phyloP scores from a whole-genome alignment of 2,888 invertebrate species.

The Gandaritis pyraliata region DNA sequence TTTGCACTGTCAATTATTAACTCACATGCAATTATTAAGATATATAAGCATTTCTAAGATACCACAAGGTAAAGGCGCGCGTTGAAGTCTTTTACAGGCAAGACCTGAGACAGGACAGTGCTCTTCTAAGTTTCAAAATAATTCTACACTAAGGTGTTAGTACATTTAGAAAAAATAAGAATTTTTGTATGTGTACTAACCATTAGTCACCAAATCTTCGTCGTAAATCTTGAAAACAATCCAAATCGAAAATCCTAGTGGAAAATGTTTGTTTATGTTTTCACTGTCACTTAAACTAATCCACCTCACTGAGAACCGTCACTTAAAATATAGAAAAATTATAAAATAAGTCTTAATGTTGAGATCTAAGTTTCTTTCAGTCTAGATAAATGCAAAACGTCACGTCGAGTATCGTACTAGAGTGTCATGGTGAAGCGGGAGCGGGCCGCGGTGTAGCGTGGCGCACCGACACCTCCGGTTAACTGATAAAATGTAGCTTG shows the following conservation, averaged over 20 bases:
- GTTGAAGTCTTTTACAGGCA: slow-evolving; percentile 79
- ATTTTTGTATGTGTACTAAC: slow-evolving; percentile 56
- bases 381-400: slow-evolving; percentile 75
- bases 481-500: slow-evolving; percentile 80
- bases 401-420: slow-evolving; percentile 64
- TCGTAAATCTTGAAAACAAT: slow-evolving; percentile 55
- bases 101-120: slow-evolving; percentile 30
- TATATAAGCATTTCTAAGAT: slow-evolving; percentile 7
- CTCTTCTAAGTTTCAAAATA: slow-evolving; percentile 3
- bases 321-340: slow-evolving; percentile 68
- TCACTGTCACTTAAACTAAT: slow-evolving; percentile 75
- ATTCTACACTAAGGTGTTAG: slow-evolving; percentile 12
- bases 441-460: slow-evolving; percentile 62
- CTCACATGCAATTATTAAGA: too few relatives aligned
- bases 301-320: slow-evolving; percentile 73
- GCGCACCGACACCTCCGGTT: slow-evolving; percentile 77
- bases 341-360: slow-evolving; percentile 79
- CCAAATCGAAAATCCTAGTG: slow-evolving; percentile 68
- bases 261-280: slow-evolving; percentile 62
- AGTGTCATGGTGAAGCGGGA: slow-evolving; percentile 68
- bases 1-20: too few relatives aligned
- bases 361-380: slow-evolving; percentile 83
- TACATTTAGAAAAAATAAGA: slow-evolving; percentile 22
- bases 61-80: slow-evolving; percentile 53
- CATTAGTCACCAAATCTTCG: slow-evolving; percentile 62